Conservation (phyloP, 2,113 vertebrate species). For the Montifringilla adamsi region DNA sequence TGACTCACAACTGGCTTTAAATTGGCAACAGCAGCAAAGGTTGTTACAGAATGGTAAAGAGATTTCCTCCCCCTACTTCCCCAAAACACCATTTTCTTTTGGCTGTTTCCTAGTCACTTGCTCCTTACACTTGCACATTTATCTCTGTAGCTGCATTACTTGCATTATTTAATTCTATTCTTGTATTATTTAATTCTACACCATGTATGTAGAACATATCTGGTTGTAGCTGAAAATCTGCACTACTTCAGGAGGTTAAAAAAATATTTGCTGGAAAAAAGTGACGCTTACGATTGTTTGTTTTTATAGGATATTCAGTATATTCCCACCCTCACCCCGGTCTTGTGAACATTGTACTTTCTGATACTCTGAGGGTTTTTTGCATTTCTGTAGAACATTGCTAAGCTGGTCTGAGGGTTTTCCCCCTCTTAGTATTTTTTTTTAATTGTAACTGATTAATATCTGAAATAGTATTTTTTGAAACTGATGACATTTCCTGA, state of each 20-base stretch:
- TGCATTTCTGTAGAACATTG: background rate
- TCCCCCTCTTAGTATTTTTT: background rate
- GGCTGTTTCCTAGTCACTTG: background rate
- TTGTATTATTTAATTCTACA: background rate
- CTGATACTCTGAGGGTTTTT: background rate
- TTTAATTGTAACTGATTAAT: background rate
- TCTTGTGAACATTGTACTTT: background rate
- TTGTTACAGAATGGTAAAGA: background rate
- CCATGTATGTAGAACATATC: background rate
- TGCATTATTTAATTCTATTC: background rate
- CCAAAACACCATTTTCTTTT: background rate
- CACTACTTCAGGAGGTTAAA: background rate
- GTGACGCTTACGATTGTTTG: rapidly evolving
- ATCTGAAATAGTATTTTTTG: background rate
- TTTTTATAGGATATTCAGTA: background rate
- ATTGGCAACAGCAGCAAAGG: background rate
- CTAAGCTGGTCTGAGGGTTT: background rate
- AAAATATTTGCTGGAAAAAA: background rate
- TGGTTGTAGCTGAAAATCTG: background rate
- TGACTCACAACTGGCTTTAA: background rate
- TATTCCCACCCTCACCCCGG: background rate
- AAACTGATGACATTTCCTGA: background rate
- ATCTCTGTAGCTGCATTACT: background rate
- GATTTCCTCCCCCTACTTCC: background rate
- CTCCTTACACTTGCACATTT: background rate